A percentile compares a stretch with the other conserved stretches of the same genome.
phyloP scores from a whole-genome alignment of 2,113 vertebrate species.

The Mustela lutreola region DNA sequence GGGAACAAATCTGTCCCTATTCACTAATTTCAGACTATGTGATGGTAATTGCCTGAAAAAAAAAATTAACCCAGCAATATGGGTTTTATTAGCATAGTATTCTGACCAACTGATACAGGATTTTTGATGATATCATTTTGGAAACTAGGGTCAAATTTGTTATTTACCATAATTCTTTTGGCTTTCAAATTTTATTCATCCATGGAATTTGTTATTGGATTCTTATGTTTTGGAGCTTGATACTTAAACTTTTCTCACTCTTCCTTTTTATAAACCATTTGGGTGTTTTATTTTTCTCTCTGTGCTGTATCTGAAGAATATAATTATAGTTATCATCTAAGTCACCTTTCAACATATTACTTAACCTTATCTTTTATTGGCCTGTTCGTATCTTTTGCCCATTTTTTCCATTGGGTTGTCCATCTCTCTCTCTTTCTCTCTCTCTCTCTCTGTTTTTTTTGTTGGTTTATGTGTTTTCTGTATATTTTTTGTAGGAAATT shows the following conservation, averaged over 20 bases:
- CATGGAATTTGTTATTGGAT: constrained; percentile 26
- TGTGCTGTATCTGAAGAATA: background rate
- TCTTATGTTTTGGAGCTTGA: background rate
- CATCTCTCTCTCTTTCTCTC: background rate
- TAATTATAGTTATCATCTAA: background rate
- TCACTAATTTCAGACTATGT: background rate
- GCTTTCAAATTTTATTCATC: background rate
- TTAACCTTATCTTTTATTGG: background rate
- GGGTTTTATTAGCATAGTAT: background rate
- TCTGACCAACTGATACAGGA: background rate
- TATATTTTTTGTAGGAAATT: background rate
- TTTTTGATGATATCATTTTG: background rate
- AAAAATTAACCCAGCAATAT: background rate
- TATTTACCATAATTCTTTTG: background rate
- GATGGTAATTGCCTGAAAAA: background rate
- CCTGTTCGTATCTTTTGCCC: background rate
- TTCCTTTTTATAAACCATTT: background rate
- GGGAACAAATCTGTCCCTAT: background rate
- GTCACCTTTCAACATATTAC: background rate
- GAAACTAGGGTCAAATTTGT: constrained; percentile 9
- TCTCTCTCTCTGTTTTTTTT: background rate
- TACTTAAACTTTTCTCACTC: background rate
- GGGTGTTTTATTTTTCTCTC: constrained; percentile 26
- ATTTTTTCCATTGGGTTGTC: background rate
- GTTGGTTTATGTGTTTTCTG: background rate